phyloP scores from a whole-genome alignment of 2,888 invertebrate genomes.

The Ophion costatus region DNA sequence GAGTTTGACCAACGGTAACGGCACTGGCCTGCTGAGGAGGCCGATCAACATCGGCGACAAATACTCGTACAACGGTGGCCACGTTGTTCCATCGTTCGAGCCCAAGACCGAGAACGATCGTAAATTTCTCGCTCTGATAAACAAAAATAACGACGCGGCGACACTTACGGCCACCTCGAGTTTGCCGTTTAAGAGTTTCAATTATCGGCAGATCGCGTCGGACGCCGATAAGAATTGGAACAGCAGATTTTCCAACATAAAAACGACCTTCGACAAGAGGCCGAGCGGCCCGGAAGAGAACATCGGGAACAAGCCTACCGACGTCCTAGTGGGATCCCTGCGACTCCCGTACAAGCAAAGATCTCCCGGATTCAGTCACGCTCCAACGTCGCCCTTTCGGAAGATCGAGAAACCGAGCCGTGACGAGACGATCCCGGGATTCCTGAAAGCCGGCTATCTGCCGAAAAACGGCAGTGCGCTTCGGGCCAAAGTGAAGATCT shows the following conservation, averaged over 20 bases:
- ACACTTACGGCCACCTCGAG: constrained; percentile 63
- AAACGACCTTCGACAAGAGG: constrained; percentile 90
- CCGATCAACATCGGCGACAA: constrained; percentile 86
- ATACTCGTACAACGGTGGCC: constrained; percentile 79
- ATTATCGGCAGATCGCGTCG: constrained; percentile 72
- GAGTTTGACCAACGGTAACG: constrained; percentile 71
- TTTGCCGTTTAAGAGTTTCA: constrained; percentile 76
- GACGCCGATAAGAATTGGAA: constrained; percentile 88
- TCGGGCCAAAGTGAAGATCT: constrained; percentile 76
- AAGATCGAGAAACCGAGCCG: constrained; percentile 73
- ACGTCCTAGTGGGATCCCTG: constrained; percentile 61
- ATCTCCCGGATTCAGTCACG: constrained; percentile 77
- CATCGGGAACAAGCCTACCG: background rate
- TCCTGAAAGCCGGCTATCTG: constrained; percentile 71
- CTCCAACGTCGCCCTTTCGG: constrained; percentile 79
- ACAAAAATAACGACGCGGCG: constrained; percentile 87
- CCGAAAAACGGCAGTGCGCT: constrained; percentile 72
- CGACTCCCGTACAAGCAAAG: constrained; percentile 56
- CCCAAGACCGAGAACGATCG: constrained; percentile 94
- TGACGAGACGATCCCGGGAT: constrained; percentile 57
- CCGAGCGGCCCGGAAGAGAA: constrained; percentile 36
- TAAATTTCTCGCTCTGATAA: constrained; percentile 93
- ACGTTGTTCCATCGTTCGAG: constrained; percentile 88
- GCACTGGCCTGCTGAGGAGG: constrained; percentile 84
- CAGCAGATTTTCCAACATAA: constrained; percentile 92